These are phyloP conservation scores for Notamacropus eugenii DNA, from an alignment of 2,797 vertebrate species.

Conservation along the genomic window DNA sequence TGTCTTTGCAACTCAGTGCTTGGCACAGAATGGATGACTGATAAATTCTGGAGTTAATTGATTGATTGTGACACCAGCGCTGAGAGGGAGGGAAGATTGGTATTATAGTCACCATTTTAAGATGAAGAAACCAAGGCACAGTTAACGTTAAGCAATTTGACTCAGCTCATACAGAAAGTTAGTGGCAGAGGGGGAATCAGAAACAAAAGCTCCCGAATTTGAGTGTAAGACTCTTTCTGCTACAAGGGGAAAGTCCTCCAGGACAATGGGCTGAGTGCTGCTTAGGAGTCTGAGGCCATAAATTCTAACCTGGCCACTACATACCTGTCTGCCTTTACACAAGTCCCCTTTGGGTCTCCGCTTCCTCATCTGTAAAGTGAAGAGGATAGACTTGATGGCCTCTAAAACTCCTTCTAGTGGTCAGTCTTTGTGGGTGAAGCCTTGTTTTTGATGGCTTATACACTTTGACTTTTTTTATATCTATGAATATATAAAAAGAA, in stretches of 20 bases:
- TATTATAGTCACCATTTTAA: slow-evolving; percentile 19
- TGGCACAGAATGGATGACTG: background rate
- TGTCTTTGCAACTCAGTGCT: background rate
- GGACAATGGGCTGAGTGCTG: too few relatives aligned
- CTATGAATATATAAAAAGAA: background rate
- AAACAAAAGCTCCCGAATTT: background rate
- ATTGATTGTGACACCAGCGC: background rate
- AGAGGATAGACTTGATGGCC: too few relatives aligned
- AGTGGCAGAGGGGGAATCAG: slow-evolving; percentile 15
- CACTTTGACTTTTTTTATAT: background rate
- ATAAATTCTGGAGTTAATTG: background rate
- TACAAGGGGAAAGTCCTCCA: too few relatives aligned
- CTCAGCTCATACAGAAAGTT: slow-evolving; percentile 17
- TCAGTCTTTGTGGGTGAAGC: background rate
- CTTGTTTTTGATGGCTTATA: background rate
- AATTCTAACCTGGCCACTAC: too few relatives aligned
- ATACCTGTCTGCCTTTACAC: too few relatives aligned
- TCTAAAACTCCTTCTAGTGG: background rate
- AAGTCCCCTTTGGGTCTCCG: too few relatives aligned
- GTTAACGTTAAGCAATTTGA: slow-evolving; percentile 32
- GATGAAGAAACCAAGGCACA: slow-evolving; percentile 44
- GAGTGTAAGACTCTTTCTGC: background rate
- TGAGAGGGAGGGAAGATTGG: background rate
- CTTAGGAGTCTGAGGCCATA: too few relatives aligned
- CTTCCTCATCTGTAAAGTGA: too few relatives aligned